Evolutionary conservation across 2,113 vertebrate genomes (phyloP).

Genomic region (Festucalex cinctus): DNA sequence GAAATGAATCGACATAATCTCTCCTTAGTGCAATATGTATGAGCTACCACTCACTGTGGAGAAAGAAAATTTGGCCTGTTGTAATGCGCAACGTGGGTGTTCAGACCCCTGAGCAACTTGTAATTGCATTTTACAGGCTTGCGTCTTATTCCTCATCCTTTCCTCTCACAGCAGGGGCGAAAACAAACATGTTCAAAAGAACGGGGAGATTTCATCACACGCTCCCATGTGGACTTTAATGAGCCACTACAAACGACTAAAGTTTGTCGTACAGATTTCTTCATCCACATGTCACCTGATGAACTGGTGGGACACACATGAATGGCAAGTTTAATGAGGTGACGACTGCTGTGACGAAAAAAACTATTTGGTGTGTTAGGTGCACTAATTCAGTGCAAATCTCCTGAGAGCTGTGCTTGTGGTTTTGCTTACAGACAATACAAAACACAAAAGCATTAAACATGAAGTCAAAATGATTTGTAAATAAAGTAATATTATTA

Average conservation of each 20-base stretch:
- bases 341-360: slow-evolving; percentile 50
- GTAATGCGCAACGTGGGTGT: slow-evolving; percentile 35
- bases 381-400: slow-evolving; percentile 36
- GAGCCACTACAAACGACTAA: slow-evolving; percentile 8
- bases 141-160: slow-evolving; percentile 33
- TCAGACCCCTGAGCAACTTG: slow-evolving; percentile 46
- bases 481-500: no score
- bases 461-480: background rate
- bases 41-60: slow-evolving; percentile 44
- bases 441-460: background rate
- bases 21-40: slow-evolving; percentile 52
- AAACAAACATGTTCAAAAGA: slow-evolving; percentile 33
- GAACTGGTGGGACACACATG: slow-evolving; percentile 45
- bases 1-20: slow-evolving; percentile 55
- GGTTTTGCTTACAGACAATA: background rate
- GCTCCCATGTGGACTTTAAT: slow-evolving; percentile 42
- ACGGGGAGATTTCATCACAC: slow-evolving; percentile 22
- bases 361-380: slow-evolving; percentile 47
- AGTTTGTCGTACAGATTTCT: background rate
- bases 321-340: slow-evolving; percentile 55
- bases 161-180: slow-evolving; percentile 13
- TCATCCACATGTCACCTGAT: slow-evolving; percentile 51
- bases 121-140: slow-evolving; percentile 53
- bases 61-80: slow-evolving; percentile 42
- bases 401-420: slow-evolving; percentile 5